Base-by-base conservation (phyloP, 2,888 invertebrate genomes). In the Papilio demoleus region DNA sequence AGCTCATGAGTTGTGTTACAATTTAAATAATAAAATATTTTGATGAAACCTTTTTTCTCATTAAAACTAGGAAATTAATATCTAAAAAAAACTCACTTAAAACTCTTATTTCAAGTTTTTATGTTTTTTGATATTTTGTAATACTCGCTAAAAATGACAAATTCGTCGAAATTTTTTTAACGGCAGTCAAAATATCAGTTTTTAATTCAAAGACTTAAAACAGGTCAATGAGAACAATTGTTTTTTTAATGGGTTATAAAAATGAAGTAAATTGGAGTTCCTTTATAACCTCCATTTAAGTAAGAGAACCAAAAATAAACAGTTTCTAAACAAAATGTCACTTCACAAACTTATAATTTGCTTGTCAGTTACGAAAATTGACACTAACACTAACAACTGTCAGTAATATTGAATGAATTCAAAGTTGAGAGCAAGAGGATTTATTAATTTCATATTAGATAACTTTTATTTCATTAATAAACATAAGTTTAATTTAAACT, bases 1-100 rank as follows among this genome's bases (percentile, higher is more conserved):
- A 85, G 81, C 86, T 90, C 90, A 90, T 75, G 79, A 73, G 73
- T n/a, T 47, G 68, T 74, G 71, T 76, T 76, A 65, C 74, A 70
- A 67, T 59, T n/a, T 47, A 12, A 40, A 47, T 53, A 59, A 66
- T 61, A 38, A 67, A 61, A 40, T 3, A 42, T 42, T 8, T 47
- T 42, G 8, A 11, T 47, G 12, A 1, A n/a, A 8, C 31, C 2
- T 31, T n/a, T 53, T 53, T 27, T 8, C 6, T 31, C 3, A 4
- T 31, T 31, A 31, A n/a, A n/a, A n/a, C n/a, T n/a, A n/a, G n/a
- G n/a, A n/a, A n/a, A n/a, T n/a, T n/a, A n/a, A n/a, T n/a, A n/a
- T n/a, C n/a, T n/a, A n/a, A n/a, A n/a, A n/a, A n/a, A n/a, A n/a
- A n/a, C n/a, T n/a, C n/a, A n/a, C n/a, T n/a, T n/a, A n/a, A n/a